Conservation (phyloP, 2,113 vertebrate species). For the Melospiza melodia region DNA sequence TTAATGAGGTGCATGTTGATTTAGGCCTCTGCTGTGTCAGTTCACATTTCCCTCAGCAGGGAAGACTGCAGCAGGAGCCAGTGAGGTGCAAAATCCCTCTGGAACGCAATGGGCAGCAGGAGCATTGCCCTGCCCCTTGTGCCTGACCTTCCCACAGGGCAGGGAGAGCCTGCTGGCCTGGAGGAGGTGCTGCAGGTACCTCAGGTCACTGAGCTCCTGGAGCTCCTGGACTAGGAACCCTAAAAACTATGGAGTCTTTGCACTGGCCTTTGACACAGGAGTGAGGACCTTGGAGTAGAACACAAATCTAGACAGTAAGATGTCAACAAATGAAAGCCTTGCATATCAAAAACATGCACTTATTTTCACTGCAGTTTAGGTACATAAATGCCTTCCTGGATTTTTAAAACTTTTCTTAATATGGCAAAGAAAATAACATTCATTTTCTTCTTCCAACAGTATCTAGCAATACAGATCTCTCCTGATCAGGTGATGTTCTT, state of each 20-base stretch:
- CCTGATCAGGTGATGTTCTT: slow-evolving; percentile 85
- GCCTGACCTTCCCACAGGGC: neutral
- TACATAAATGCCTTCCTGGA: neutral
- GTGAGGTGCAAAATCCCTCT: slow-evolving; percentile 48
- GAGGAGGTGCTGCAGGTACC: neutral
- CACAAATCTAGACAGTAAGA: neutral
- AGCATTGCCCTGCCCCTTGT: neutral
- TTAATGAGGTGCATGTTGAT: slow-evolving; percentile 33
- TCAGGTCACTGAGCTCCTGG: neutral
- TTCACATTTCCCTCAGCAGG: slow-evolving; percentile 20
- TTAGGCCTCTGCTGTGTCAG: slow-evolving; percentile 25
- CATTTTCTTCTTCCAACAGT: slow-evolving; percentile 57
- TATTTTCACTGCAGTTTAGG: neutral
- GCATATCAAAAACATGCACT: neutral
- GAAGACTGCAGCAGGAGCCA: slow-evolving; percentile 1
- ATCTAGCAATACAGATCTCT: slow-evolving; percentile 81
- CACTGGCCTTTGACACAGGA: neutral
- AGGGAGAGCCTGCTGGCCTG: fast-evolving
- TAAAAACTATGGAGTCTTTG: neutral
- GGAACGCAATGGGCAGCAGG: neutral
- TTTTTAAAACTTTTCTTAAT: neutral
- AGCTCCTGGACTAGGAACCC: neutral
- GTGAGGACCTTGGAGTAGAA: neutral
- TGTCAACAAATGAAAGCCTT: neutral
- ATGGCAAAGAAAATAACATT: neutral